These are phyloP conservation scores for Neofelis nebulosa DNA, from an alignment of 2,113 vertebrate species.

Conservation along the genomic window DNA sequence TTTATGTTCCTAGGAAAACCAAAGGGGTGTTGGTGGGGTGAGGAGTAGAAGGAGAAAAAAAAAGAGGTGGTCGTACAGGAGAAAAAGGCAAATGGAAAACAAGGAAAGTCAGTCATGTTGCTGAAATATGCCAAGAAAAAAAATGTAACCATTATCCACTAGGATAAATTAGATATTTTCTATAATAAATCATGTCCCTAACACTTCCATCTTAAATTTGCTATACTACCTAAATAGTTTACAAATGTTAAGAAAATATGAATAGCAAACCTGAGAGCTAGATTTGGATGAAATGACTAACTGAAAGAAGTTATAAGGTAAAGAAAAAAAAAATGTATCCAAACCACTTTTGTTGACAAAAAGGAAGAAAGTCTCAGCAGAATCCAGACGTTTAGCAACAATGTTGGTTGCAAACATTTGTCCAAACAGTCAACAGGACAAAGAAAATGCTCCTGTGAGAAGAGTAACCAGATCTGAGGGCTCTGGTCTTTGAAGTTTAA, in stretches of 20 bases:
- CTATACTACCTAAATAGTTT: neutral
- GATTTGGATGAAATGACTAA: slow-evolving; percentile 10
- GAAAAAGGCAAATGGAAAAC: slow-evolving; percentile 24
- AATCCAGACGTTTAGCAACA: slow-evolving; percentile 50
- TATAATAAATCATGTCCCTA: slow-evolving; percentile 16
- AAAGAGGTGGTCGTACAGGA: neutral
- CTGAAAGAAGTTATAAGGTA: neutral
- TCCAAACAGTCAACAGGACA: slow-evolving; percentile 39
- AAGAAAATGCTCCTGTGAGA: slow-evolving; percentile 40
- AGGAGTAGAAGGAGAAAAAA: neutral
- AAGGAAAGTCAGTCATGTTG: neutral
- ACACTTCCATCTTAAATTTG: neutral
- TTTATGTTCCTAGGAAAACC: neutral
- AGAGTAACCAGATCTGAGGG: slow-evolving; percentile 55
- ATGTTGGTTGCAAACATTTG: slow-evolving; percentile 49
- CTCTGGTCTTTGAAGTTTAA: slow-evolving; percentile 63
- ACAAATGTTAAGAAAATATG: slow-evolving; percentile 29
- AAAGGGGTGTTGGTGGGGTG: neutral
- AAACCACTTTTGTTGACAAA: neutral
- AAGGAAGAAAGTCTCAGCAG: neutral
- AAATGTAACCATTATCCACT: neutral
- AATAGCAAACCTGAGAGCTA: slow-evolving; percentile 11
- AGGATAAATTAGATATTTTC: neutral
- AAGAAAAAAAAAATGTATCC: neutral
- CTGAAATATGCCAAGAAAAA: neutral